These are phyloP conservation scores for Exephanes ischioxanthus DNA, from an alignment of 2,888 invertebrate genomes.

Conservation along the genomic window DNA sequence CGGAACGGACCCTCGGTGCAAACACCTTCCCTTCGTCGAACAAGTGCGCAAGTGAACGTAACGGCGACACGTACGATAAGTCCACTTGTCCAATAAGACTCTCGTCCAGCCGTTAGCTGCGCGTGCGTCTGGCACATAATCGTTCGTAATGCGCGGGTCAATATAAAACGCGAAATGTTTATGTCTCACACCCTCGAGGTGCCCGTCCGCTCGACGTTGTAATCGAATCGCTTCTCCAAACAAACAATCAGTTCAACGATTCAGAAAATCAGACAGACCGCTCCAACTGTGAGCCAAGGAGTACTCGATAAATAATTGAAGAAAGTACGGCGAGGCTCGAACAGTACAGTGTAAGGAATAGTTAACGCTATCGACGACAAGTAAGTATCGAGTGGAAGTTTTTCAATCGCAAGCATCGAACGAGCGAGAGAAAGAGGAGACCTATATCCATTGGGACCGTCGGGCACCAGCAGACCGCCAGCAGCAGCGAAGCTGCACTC, in stretches of 20 bases:
- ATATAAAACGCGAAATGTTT: background rate
- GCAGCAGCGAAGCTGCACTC: conserved; percentile 5
- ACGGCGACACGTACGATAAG: conserved; percentile 26
- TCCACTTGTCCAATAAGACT: conserved; percentile 24
- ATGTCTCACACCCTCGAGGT: background rate
- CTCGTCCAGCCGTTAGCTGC: background rate
- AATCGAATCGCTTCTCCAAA: background rate
- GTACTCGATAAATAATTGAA: conserved; percentile 11
- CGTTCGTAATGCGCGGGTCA: background rate
- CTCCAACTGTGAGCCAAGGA: conserved; percentile 5
- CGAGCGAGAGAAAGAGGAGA: conserved; percentile 25
- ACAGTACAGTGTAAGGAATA: conserved; percentile 3
- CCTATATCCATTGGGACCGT: conserved; percentile 46
- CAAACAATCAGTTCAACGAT: conserved; percentile 29
- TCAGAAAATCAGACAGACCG: conserved; percentile 1
- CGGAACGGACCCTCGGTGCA: background rate
- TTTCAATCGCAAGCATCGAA: conserved; percentile 57
- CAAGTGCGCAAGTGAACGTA: background rate
- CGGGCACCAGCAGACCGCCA: background rate
- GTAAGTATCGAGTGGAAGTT: conserved; percentile 57
- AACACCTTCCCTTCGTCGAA: background rate
- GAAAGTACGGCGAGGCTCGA: conserved; percentile 7
- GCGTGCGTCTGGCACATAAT: background rate
- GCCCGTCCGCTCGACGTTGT: background rate
- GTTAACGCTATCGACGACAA: background rate